Percentiles rank a stretch among this genome's conserved stretches.
Conservation (phyloP, 2,888 invertebrate species). For the Cistogaster globosa region DNA sequence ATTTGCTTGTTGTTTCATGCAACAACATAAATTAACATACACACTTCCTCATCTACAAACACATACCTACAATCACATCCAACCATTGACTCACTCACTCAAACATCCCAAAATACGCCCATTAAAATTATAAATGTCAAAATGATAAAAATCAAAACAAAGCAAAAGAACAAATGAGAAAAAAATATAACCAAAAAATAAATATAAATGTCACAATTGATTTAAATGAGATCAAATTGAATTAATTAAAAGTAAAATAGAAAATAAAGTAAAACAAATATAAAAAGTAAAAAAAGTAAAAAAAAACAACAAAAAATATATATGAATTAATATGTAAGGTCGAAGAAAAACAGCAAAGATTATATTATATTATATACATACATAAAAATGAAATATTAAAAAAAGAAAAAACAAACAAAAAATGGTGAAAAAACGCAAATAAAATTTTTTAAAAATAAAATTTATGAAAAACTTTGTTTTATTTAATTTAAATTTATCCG, state of each 20-base stretch:
- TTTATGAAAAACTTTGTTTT: conserved; percentile 37
- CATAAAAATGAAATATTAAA: conserved; percentile 74
- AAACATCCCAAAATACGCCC: conserved; percentile 12
- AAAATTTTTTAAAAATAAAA: conserved; percentile 74
- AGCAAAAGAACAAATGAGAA: conserved; percentile 23
- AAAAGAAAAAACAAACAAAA: conserved; percentile 46
- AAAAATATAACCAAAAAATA: conserved; percentile 35
- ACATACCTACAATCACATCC: conserved; percentile 10
- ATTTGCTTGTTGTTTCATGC: conserved; percentile 49
- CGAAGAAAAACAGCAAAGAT: conserved; percentile 66
- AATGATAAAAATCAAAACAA: conserved; percentile 58
- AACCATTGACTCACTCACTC: conserved; percentile 1
- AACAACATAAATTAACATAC: conserved; percentile 36
- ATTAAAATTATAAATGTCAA: conserved; percentile 64
- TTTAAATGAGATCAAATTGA: conserved; percentile 66
- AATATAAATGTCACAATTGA: conserved; percentile 66
- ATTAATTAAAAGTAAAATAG: conserved; percentile 62
- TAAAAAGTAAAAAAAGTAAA: conserved; percentile 32
- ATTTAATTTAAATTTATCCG: no score
- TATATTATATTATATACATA: conserved; percentile 73
- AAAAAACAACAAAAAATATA: conserved; percentile 59
- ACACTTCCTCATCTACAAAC: conserved; percentile 13
- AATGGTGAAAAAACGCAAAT: conserved; percentile 72
- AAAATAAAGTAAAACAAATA: conserved; percentile 40
- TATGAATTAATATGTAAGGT: conserved; percentile 69